Base-by-base conservation (phyloP, 2,113 vertebrate genomes). In the Aldabrachelys gigantea region DNA sequence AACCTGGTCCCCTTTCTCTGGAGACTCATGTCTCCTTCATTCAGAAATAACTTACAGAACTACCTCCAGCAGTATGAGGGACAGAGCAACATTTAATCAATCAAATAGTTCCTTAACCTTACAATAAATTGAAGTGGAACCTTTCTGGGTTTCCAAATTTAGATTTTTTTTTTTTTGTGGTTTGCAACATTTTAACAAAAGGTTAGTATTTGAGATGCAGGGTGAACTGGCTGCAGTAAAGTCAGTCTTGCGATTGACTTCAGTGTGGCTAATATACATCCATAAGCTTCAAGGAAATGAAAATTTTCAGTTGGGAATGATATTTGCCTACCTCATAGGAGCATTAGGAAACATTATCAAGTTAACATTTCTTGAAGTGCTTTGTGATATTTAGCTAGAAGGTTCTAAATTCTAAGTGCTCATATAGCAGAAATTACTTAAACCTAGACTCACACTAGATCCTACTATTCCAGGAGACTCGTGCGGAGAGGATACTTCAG, bases 401-500 rank as follows among this genome's bases (percentile, higher is more conserved):
- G 22, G 44, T 19, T 94, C 24, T 56, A 90, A 80, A n/a, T 19
- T 94, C 27, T 52, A 90, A 82, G 38, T 80, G 41, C 69, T 76
- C 19, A 10, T 25, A 44, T 12, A 76, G 72, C 24, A 44, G 41
- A 41, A 44, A 25, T 76, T 41, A 44, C 24, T 35, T 92, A 91
- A 92, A 84, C 82, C 56, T 91, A 1, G 7, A 22, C 44, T 89
- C 1, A 0, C 31, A 54, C 53, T 69, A 41, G 50, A 24, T 31
- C 50, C 31, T 87, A 31, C 57, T 41, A 19, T 96, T 87, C 35
- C 92, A 99, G 99, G 99, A 99, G 95, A 99, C 98, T 7, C 98
- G 98, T 91, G 99, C 99, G 93, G 98, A 99, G 96, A 98, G 99
- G 96, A 99, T 99, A 95, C 93, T 6, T 27, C 99, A 99, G 38